Conservation (phyloP, 2,113 vertebrate species). For the Rhea pennata region DNA sequence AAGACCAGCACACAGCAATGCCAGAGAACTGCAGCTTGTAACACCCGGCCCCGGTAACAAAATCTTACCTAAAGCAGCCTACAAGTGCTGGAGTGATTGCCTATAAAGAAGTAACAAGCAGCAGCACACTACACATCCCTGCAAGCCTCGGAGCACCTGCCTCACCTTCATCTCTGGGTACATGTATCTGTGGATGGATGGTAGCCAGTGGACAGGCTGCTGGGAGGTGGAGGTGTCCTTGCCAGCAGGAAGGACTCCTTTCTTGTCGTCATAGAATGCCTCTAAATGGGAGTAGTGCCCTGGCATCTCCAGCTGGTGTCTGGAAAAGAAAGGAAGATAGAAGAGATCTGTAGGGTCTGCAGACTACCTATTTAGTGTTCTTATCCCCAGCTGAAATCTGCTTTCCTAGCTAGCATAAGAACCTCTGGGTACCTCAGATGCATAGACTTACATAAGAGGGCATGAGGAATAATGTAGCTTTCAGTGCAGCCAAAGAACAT, state of each 20-base stretch:
- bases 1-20: constrained; percentile 8
- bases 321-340: constrained; percentile 59
- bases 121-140: neutral
- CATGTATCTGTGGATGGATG: constrained; percentile 93
- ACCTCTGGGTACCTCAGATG: neutral
- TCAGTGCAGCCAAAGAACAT: neutral
- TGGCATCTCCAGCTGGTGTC: constrained; percentile 93
- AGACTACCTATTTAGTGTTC: neutral
- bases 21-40: neutral
- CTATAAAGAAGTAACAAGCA: neutral
- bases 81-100: neutral
- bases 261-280: constrained; percentile 98
- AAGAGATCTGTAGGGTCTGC: neutral
- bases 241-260: constrained; percentile 86
- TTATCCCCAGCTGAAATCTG: neutral
- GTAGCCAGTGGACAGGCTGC: constrained; percentile 83
- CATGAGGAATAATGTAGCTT: neutral
- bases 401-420: neutral
- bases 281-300: constrained; percentile 96
- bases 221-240: constrained; percentile 83
- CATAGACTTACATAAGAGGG: neutral
- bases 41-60: neutral
- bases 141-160: neutral
- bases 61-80: constrained; percentile 16
- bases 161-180: constrained; percentile 98